These are phyloP conservation scores for Peromyscus nudipes DNA, from an alignment of 2,797 vertebrate species.

Conservation along the genomic window DNA sequence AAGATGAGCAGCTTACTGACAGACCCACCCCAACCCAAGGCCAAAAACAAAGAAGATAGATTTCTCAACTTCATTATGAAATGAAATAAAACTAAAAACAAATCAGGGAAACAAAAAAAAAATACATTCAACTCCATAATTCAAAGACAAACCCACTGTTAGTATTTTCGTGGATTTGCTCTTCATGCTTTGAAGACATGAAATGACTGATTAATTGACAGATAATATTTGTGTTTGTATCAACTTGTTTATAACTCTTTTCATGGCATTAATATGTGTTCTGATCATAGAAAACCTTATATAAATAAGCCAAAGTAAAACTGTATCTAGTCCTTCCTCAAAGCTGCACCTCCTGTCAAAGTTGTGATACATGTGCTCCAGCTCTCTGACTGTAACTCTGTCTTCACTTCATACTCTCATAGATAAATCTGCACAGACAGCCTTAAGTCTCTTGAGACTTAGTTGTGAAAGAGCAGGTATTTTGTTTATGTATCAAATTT, in stretches of 20 bases:
- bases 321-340: not conserved
- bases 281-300: constrained; percentile 46
- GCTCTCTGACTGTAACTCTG: not conserved
- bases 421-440: constrained; percentile 41
- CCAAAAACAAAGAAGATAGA: not conserved
- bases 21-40: not conserved
- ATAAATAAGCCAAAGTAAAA: not conserved
- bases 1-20: not conserved
- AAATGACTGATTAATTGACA: not conserved
- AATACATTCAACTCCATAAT: not conserved
- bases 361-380: not conserved
- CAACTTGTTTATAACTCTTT: not conserved
- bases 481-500: constrained; percentile 27
- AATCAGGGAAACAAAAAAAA: constrained; percentile 30
- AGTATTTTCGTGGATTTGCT: constrained; percentile 1
- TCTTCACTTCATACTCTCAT: not conserved
- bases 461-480: constrained; percentile 17
- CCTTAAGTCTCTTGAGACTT: constrained; percentile 42
- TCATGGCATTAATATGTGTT: not conserved
- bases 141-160: not conserved
- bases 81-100: constrained; percentile 22
- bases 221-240: not conserved
- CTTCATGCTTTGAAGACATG: not conserved
- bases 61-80: not conserved
- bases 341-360: constrained; percentile 24